Evolutionary conservation across 2,797 vertebrate genomes (phyloP).

Genomic region (Brachymystax lenok): DNA sequence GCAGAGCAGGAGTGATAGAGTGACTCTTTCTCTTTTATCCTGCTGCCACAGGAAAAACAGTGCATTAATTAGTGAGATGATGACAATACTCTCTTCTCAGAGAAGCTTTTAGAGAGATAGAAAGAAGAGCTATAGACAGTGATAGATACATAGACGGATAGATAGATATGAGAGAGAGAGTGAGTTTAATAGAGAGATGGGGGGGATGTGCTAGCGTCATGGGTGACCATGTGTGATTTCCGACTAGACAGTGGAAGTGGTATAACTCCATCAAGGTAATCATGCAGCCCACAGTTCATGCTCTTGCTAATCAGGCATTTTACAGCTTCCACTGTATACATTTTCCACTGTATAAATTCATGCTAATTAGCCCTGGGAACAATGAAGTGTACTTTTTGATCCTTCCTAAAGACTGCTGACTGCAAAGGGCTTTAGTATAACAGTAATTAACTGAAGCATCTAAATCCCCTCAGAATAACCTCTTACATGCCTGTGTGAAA

Average conservation of each 20-base stretch:
- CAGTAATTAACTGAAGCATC: conserved; percentile 59
- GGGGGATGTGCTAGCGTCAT: neutral
- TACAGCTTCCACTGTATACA: conserved; percentile 33
- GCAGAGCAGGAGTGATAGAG: conserved; percentile 49
- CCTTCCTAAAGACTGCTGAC: conserved; percentile 60
- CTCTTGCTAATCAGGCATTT: conserved; percentile 62
- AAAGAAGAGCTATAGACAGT: neutral
- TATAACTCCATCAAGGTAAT: conserved; percentile 66
- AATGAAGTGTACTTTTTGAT: conserved; percentile 69
- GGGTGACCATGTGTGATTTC: neutral
- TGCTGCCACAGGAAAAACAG: conserved; percentile 48
- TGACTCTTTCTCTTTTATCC: conserved; percentile 30
- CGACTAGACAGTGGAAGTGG: conserved; percentile 5
- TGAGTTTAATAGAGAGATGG: neutral
- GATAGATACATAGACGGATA: conserved; percentile 28
- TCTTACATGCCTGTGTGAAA: neutral
- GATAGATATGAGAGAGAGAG: conserved; percentile 15
- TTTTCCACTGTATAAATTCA: conserved; percentile 58
- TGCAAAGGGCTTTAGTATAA: conserved; percentile 55
- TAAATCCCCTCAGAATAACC: conserved; percentile 40
- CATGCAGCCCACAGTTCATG: conserved; percentile 62
- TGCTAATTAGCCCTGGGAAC: conserved; percentile 75
- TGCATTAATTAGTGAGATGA: conserved; percentile 18
- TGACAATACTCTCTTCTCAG: neutral
- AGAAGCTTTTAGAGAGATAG: neutral